Percentiles rank a stretch among this genome's conserved stretches.
phyloP scores from a whole-genome alignment of 2,888 invertebrate genomes.

The Aproaerema taeniolella region DNA sequence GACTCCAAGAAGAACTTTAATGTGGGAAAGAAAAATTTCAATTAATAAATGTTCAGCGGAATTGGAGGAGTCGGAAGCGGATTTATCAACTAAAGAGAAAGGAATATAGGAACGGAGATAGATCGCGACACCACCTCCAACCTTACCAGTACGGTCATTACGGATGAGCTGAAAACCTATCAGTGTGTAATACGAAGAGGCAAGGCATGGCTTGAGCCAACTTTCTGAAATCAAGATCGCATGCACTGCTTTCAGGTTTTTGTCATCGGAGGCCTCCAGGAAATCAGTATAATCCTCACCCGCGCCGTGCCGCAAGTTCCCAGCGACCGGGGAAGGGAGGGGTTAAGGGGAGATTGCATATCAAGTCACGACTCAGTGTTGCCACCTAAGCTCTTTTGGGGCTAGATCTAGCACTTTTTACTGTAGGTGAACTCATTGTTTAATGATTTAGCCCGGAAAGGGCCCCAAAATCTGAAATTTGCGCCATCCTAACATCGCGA shows the following conservation, averaged over 20 bases:
- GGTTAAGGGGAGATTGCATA: too few species aligned
- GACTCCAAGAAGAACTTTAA: conserved; percentile 14
- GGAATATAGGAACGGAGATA: conserved; percentile 13
- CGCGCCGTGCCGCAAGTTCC: too few species aligned
- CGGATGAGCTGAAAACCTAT: conserved; percentile 1
- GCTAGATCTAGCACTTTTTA: too few species aligned
- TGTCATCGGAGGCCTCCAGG: background rate
- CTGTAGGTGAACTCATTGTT: too few species aligned
- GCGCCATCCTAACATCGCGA: too few species aligned
- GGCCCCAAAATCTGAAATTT: too few species aligned
- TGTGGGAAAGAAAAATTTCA: conserved; percentile 6
- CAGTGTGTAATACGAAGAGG: background rate
- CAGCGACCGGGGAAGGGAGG: too few species aligned
- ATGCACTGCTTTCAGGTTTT: too few species aligned
- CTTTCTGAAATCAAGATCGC: background rate
- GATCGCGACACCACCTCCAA: conserved; percentile 19
- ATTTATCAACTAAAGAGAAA: conserved; percentile 7
- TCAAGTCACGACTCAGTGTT: too few species aligned
- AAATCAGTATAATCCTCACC: background rate
- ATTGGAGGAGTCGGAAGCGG: conserved; percentile 4
- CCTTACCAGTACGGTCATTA: conserved; percentile 3
- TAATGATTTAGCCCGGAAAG: too few species aligned
- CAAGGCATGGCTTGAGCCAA: conserved; percentile 1
- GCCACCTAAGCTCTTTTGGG: too few species aligned
- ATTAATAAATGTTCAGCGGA: conserved; percentile 14